A percentile compares a stretch with the other conserved stretches of the same genome.
Conservation (phyloP, 2,797 vertebrate species). For the Yasuhikotakia modesta region DNA sequence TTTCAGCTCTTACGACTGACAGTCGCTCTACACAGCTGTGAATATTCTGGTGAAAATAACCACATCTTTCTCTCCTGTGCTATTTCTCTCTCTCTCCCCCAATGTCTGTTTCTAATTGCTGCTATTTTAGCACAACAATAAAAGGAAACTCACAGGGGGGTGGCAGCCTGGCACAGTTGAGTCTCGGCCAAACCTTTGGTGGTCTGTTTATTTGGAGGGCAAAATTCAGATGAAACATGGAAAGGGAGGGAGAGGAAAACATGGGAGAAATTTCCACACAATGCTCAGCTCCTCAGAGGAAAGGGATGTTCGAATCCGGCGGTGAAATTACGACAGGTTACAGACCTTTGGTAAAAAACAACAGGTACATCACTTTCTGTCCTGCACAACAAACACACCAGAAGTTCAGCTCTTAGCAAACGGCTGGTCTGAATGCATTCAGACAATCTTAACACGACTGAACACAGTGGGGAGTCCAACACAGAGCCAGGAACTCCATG, state of each 20-base stretch:
- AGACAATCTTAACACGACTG: background rate
- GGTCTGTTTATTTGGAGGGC: slow-evolving; percentile 25
- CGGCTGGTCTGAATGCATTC: background rate
- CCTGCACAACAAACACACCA: slow-evolving; percentile 15
- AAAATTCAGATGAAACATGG: slow-evolving; percentile 37
- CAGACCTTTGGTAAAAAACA: slow-evolving; percentile 33
- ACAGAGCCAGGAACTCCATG: slow-evolving; percentile 9
- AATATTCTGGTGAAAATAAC: slow-evolving; percentile 30
- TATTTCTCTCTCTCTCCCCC: background rate
- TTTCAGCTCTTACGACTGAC: slow-evolving; percentile 5
- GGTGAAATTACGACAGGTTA: slow-evolving; percentile 28
- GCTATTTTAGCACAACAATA: slow-evolving; percentile 69
- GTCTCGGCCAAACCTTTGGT: background rate
- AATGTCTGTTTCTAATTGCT: slow-evolving; percentile 59
- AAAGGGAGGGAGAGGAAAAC: slow-evolving; percentile 2
- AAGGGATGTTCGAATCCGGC: slow-evolving; percentile 47
- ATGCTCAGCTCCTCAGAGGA: slow-evolving; percentile 48
- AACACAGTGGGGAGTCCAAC: background rate
- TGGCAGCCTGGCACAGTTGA: slow-evolving; percentile 54
- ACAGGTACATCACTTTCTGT: background rate
- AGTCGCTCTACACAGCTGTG: slow-evolving; percentile 8
- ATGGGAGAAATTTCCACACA: slow-evolving; percentile 29
- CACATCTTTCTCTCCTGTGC: background rate
- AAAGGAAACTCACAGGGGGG: slow-evolving; percentile 62
- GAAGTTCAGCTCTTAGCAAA: background rate